A percentile compares a stretch with the other conserved stretches of the same genome.
Conservation (phyloP, 2,797 vertebrate genomes). For the Lacerta agilis region DNA sequence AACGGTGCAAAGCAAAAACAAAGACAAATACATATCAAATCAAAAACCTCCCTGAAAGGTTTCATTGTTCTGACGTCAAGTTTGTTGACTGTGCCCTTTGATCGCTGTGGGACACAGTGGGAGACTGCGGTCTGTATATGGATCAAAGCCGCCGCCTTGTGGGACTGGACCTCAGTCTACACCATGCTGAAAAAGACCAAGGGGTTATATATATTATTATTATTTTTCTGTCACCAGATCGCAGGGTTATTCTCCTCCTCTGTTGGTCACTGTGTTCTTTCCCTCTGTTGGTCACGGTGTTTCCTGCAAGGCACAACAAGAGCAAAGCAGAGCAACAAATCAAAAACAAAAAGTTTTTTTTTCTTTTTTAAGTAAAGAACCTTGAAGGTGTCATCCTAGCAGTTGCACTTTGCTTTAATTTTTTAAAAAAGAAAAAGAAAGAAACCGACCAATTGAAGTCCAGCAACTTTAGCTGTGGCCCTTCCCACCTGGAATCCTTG, state of each 20-base stretch:
- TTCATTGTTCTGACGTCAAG: slow-evolving; percentile 80
- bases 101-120: slow-evolving; percentile 79
- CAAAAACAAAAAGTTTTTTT: slow-evolving; percentile 37
- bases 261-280: slow-evolving; percentile 78
- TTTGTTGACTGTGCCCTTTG: slow-evolving; percentile 81
- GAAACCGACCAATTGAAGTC: slow-evolving; percentile 71
- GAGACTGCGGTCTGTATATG: slow-evolving; percentile 73
- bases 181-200: slow-evolving; percentile 70
- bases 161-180: slow-evolving; percentile 75
- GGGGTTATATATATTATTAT: slow-evolving; percentile 49
- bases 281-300: slow-evolving; percentile 77
- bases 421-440: slow-evolving; percentile 56
- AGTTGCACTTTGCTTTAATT: slow-evolving; percentile 78
- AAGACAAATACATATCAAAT: slow-evolving; percentile 21
- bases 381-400: slow-evolving; percentile 75
- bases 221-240: slow-evolving; percentile 72
- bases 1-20: slow-evolving; percentile 13
- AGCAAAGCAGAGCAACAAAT: slow-evolving; percentile 78
- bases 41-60: slow-evolving; percentile 74
- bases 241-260: slow-evolving; percentile 78
- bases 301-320: slow-evolving; percentile 77
- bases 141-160: slow-evolving; percentile 79
- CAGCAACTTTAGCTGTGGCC: slow-evolving; percentile 73
- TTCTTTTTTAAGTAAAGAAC: slow-evolving; percentile 62
- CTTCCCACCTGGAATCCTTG: slow-evolving; percentile 77